Evolutionary conservation across 2,888 invertebrate genomes (phyloP).

Genomic region (Furcula furcula): DNA sequence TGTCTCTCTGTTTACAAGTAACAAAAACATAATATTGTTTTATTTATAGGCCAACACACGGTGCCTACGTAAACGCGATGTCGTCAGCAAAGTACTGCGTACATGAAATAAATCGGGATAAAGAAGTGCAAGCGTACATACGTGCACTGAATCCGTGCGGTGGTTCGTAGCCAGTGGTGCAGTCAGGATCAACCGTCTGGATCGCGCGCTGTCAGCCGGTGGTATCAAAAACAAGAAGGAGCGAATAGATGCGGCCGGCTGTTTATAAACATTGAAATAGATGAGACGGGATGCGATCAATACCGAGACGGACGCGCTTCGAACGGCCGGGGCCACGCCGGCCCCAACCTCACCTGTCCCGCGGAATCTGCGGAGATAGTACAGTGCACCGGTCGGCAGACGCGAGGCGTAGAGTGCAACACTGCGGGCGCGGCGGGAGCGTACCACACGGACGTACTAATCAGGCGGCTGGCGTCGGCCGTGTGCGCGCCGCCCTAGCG

Average conservation of each 20-base stretch:
- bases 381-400: constrained; percentile 43
- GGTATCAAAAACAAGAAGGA: constrained; percentile 66
- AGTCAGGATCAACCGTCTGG: constrained; percentile 52
- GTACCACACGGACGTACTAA: constrained; percentile 55
- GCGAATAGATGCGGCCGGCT: constrained; percentile 66
- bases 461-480: constrained; percentile 60
- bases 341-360: constrained; percentile 62
- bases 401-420: constrained; percentile 37
- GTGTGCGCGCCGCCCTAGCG: constrained; percentile 64
- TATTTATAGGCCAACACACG: constrained; percentile 38
- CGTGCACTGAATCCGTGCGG: constrained; percentile 50
- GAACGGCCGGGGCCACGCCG: constrained; percentile 54
- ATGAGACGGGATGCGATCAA: constrained; percentile 61
- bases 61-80: constrained; percentile 37
- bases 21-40: constrained; percentile 31
- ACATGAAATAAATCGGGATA: constrained; percentile 36
- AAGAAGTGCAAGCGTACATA: constrained; percentile 61
- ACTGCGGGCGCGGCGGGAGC: constrained; percentile 35
- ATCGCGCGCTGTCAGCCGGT: constrained; percentile 44
- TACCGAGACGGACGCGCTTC: constrained; percentile 50
- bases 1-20: constrained; percentile 34
- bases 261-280: constrained; percentile 76
- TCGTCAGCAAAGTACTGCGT: constrained; percentile 36
- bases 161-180: constrained; percentile 41
- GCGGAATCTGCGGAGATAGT: constrained; percentile 45